These are phyloP conservation scores for Tichodroma muraria DNA, from an alignment of 2,113 vertebrate species.

Conservation along the genomic window DNA sequence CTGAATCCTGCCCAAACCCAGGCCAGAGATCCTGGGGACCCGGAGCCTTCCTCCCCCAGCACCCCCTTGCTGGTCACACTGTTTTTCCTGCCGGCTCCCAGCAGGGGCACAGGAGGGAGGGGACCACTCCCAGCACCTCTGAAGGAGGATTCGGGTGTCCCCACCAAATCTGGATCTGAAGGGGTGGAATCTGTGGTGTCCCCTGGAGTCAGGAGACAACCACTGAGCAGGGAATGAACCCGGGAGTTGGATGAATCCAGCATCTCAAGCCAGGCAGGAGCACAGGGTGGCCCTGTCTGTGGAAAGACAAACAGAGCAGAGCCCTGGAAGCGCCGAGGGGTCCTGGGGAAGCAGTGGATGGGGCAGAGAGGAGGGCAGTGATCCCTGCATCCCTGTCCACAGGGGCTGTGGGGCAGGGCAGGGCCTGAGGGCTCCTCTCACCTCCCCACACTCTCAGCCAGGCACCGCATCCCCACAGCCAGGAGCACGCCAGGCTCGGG, in stretches of 20 bases:
- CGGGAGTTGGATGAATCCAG: not conserved
- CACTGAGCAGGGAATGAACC: not conserved
- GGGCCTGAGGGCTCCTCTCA: not conserved
- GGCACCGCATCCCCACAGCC: fast-evolving
- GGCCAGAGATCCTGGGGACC: not conserved
- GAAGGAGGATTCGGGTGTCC: not conserved
- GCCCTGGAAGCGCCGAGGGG: not conserved
- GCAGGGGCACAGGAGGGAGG: not conserved
- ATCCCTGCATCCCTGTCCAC: not conserved
- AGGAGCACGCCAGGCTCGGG: not conserved
- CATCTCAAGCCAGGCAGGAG: not conserved
- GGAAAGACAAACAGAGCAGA: fast-evolving
- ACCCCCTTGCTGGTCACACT: not conserved
- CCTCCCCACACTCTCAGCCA: not conserved
- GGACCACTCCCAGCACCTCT: not conserved
- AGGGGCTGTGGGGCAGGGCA: not conserved
- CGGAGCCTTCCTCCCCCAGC: not conserved
- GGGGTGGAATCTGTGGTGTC: not conserved
- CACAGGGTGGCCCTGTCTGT: not conserved
- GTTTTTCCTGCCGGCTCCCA: not conserved
- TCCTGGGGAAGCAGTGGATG: not conserved
- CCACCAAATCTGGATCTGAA: not conserved
- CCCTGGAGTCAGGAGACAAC: not conserved
- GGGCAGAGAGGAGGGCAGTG: not conserved
- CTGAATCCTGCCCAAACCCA: not conserved